phyloP scores from a whole-genome alignment of 1,140 invertebrate genomes.

The Cydia splendana region DNA sequence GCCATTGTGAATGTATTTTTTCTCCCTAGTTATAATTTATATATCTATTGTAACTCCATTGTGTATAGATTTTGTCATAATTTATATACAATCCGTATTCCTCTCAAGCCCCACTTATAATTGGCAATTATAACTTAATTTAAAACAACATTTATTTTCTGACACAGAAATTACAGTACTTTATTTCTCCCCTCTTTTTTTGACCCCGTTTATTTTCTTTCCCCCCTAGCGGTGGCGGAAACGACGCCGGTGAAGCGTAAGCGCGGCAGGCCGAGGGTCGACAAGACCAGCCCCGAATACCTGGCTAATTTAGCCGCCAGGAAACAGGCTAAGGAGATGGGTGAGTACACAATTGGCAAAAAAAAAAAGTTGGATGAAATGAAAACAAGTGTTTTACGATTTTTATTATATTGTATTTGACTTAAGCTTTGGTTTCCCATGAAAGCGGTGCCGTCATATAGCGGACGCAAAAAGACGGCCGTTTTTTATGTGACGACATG shows the following conservation, averaged over 20 bases:
- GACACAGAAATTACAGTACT: not conserved
- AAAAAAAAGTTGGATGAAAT: not conserved
- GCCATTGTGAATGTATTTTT: too few relatives aligned
- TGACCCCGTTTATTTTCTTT: constrained; percentile 34
- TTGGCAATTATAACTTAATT: not conserved
- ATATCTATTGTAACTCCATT: too few relatives aligned
- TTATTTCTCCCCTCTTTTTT: constrained; percentile 35
- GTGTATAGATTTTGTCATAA: too few relatives aligned
- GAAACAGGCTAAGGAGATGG: constrained; percentile 58
- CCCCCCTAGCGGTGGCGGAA: constrained; percentile 51
- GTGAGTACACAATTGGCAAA: constrained; percentile 38
- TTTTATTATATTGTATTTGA: too few relatives aligned
- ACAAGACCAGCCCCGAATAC: constrained; percentile 67
- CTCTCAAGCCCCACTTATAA: too few relatives aligned
- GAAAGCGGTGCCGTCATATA: too few relatives aligned
- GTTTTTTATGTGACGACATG: too few relatives aligned
- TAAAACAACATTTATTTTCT: not conserved
- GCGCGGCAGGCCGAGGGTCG: constrained; percentile 50
- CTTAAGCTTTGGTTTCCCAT: too few relatives aligned
- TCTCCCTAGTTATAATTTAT: too few relatives aligned
- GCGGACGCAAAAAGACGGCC: too few relatives aligned
- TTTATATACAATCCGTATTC: too few relatives aligned
- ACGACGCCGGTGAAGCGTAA: constrained; percentile 36
- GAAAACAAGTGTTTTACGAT: too few relatives aligned
- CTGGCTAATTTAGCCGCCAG: constrained; percentile 48